phyloP scores from a whole-genome alignment of 2,888 invertebrate species.

The Tenthredo mesomela region DNA sequence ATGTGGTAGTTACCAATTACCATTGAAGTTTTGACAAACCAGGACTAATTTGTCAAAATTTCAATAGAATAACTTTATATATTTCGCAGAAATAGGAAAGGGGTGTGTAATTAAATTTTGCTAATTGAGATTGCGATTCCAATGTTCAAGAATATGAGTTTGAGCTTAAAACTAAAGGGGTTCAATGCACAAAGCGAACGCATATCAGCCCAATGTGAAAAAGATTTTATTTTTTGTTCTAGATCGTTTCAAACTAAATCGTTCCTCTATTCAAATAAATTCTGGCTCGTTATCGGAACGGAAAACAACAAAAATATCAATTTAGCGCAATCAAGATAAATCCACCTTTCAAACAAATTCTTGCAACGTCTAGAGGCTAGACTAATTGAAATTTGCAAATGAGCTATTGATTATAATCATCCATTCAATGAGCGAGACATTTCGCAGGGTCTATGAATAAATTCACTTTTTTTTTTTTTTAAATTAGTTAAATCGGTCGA shows the following conservation, averaged over 20 bases:
- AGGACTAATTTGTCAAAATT: not conserved
- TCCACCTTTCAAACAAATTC: not conserved
- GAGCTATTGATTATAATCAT: conserved; percentile 18
- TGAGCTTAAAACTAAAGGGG: not conserved
- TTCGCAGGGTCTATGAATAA: not conserved
- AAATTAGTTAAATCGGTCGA: not conserved
- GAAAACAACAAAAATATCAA: conserved; percentile 31
- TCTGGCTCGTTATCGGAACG: not conserved
- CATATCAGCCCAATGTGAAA: not conserved
- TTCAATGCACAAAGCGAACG: not conserved
- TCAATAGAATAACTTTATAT: not conserved
- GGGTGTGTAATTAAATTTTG: not conserved
- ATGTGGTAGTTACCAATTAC: not conserved
- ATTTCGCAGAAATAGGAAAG: not conserved
- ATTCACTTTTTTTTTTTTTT: not conserved
- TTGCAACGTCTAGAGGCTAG: not conserved
- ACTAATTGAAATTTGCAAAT: conserved; percentile 15
- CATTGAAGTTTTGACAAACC: not conserved
- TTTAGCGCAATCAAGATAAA: not conserved
- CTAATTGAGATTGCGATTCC: conserved; percentile 1
- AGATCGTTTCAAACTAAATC: not conserved
- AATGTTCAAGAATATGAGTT: not conserved
- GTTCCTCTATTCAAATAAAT: conserved; percentile 27
- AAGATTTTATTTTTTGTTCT: not conserved
- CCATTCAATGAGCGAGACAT: not conserved